These are phyloP conservation scores for Hypanus sabinus DNA, from an alignment of 2,113 vertebrate species.

Conservation along the genomic window DNA sequence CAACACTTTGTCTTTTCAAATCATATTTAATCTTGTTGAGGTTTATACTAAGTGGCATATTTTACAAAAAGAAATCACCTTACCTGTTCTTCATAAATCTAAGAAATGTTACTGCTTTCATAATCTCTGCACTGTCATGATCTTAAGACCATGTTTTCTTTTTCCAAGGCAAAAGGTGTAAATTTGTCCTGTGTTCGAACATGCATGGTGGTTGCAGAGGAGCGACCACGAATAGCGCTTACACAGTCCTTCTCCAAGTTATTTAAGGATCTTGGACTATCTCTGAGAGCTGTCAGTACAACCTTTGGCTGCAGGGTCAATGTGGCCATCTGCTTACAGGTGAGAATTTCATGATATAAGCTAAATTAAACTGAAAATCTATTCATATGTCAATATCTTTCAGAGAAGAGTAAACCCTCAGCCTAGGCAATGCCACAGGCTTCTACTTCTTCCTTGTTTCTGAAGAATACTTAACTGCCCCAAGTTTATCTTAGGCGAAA, in stretches of 20 bases:
- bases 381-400: neutral
- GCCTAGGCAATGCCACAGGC: neutral
- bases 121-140: neutral
- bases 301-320: slow-evolving; percentile 95
- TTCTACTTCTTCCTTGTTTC: neutral
- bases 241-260: slow-evolving; percentile 94
- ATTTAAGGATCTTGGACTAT: slow-evolving; percentile 90
- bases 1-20: neutral
- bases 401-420: neutral
- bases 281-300: slow-evolving; percentile 85
- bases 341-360: slow-evolving; percentile 48
- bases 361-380: neutral
- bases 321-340: slow-evolving; percentile 90
- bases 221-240: slow-evolving; percentile 76
- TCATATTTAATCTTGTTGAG: neutral
- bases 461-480: neutral
- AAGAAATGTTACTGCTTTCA: neutral
- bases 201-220: slow-evolving; percentile 95
- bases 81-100: neutral
- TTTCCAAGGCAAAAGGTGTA: slow-evolving; percentile 70
- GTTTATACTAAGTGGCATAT: neutral
- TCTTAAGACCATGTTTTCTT: slow-evolving; percentile 6
- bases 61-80: neutral
- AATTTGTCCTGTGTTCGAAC: slow-evolving; percentile 90
- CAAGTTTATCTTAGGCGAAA: too few relatives aligned